Percentiles rank a stretch among this genome's conserved stretches.
These are phyloP conservation scores for Solea senegalensis DNA, from an alignment of 2,113 vertebrate species.

Conservation along the genomic window DNA sequence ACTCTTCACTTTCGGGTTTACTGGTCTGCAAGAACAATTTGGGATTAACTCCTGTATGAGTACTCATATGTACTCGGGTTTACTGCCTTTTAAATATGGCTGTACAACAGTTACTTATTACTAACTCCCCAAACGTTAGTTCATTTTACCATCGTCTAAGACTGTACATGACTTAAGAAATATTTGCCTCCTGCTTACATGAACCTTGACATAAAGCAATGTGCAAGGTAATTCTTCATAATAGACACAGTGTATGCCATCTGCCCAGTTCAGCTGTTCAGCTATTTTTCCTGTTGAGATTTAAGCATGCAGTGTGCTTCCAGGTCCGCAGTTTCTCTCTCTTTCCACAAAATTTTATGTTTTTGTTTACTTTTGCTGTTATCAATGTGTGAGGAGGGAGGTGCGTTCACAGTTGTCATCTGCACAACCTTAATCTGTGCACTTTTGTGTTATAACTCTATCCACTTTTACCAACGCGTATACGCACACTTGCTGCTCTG, in stretches of 20 bases:
- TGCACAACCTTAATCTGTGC: conserved; percentile 27
- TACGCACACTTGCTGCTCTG: conserved; percentile 45
- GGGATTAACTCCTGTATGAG: not conserved
- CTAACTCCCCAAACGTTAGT: conserved; percentile 20
- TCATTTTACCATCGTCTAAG: conserved; percentile 30
- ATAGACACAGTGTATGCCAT: conserved; percentile 77
- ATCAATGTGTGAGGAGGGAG: conserved; percentile 19
- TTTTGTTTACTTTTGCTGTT: conserved; percentile 24
- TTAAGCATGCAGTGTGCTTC: conserved; percentile 56
- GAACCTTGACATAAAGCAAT: conserved; percentile 47
- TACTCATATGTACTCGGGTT: conserved; percentile 9
- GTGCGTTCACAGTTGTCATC: conserved; percentile 23
- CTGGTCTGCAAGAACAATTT: conserved; percentile 17
- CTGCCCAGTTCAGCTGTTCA: conserved; percentile 64
- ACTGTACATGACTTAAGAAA: conserved; percentile 40
- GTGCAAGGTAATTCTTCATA: conserved; percentile 63
- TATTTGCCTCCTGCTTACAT: conserved; percentile 46
- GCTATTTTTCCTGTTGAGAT: conserved; percentile 54
- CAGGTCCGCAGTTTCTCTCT: conserved; percentile 38
- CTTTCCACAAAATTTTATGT: conserved; percentile 40
- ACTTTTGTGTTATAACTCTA: conserved; percentile 3
- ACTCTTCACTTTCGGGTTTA: conserved; percentile 51
- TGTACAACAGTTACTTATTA: conserved; percentile 29
- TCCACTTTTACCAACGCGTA: conserved; percentile 24
- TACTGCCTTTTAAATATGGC: conserved; percentile 25